These are phyloP conservation scores for Malacoraja senta DNA, from an alignment of 2,797 vertebrate genomes.

Conservation along the genomic window DNA sequence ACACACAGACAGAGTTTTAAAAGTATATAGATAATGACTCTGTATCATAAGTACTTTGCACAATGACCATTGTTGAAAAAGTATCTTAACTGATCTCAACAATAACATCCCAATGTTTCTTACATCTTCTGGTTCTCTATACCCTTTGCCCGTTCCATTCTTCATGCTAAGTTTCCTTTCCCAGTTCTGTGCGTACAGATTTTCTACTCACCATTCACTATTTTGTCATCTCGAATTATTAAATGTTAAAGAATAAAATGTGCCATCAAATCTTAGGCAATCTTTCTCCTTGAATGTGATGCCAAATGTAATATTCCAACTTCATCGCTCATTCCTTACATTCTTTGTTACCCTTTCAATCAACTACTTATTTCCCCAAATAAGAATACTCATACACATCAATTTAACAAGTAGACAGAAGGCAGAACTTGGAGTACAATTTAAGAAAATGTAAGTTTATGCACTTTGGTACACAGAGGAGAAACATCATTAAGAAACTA, in stretches of 20 bases:
- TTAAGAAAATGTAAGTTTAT: no score
- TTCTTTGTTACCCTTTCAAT: background rate
- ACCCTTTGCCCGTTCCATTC: background rate
- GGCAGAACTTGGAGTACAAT: no score
- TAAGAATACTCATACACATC: background rate
- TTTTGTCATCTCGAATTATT: background rate
- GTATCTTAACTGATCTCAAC: background rate
- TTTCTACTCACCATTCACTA: background rate
- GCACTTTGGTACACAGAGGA: no score
- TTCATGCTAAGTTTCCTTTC: background rate
- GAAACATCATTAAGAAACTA: no score
- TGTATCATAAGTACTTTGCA: no score
- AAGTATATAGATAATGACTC: no score
- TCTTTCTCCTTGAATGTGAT: background rate
- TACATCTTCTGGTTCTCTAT: background rate
- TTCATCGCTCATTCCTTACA: background rate
- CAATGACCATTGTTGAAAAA: background rate
- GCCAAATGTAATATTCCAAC: background rate
- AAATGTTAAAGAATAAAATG: background rate
- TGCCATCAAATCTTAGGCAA: background rate
- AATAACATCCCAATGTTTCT: background rate
- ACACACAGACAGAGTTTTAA: no score
- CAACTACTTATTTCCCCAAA: background rate
- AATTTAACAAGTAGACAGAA: background rate
- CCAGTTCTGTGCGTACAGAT: background rate